A percentile compares a stretch with the other conserved stretches of the same genome.
Evolutionary conservation across 2,797 vertebrate genomes (phyloP).

Genomic region (Phataginus tricuspis): DNA sequence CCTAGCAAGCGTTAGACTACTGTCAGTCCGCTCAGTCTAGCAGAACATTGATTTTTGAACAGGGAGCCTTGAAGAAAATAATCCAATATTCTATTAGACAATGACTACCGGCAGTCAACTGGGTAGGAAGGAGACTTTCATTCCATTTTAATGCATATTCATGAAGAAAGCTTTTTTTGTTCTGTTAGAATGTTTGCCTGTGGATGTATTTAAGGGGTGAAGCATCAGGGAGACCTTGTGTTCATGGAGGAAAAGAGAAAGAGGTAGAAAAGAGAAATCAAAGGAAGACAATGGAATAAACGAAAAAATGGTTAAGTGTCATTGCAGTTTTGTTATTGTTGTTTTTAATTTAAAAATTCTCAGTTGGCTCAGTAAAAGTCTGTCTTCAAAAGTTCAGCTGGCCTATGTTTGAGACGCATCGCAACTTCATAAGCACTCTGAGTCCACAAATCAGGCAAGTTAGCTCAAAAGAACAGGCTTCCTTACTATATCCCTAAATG

Average conservation of each 20-base stretch:
- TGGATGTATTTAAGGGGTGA: neutral
- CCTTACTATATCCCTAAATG: neutral
- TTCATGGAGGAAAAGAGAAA: neutral
- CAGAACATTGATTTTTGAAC: slow-evolving; percentile 83
- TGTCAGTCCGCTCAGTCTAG: slow-evolving; percentile 73
- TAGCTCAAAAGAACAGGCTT: neutral
- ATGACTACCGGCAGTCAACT: neutral
- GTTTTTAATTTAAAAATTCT: slow-evolving; percentile 19
- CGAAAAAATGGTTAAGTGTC: neutral
- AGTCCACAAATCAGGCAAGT: neutral
- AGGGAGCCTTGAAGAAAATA: slow-evolving; percentile 62
- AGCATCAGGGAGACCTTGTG: neutral
- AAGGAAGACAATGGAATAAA: neutral
- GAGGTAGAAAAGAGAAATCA: neutral
- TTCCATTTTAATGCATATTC: neutral
- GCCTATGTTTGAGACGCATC: neutral
- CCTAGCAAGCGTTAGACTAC: neutral
- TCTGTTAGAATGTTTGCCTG: neutral
- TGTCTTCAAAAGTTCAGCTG: neutral
- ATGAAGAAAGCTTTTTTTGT: neutral
- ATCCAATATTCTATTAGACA: slow-evolving; percentile 78
- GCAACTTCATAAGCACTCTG: neutral
- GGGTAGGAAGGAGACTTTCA: slow-evolving; percentile 25
- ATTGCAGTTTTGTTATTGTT: neutral
- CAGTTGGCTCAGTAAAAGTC: neutral